Evolutionary conservation across 2,113 vertebrate genomes (phyloP), one percentile per base, ranked within the genome.

Genomic region (Megaceryle maxima): DNA sequence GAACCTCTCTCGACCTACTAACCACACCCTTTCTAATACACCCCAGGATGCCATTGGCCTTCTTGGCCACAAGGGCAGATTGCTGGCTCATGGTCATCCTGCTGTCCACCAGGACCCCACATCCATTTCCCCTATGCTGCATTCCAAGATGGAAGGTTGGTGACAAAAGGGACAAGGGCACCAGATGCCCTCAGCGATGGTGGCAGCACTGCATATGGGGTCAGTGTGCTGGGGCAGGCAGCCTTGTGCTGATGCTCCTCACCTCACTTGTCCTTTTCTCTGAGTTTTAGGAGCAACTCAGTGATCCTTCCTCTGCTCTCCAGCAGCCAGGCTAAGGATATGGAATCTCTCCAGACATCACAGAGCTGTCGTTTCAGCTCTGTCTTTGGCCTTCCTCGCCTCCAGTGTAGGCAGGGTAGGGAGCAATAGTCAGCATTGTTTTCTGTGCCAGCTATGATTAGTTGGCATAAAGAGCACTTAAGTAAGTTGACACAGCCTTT

Each of bases 141-240:
- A 24, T 13, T 50, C 48, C 43, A 53, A 91, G 46, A n/a, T 12
- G 10, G 19, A 68, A 85, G 33, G 8, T 0, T 79, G 50, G 22
- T n/a, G 26, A 64, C 39, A 15, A 48, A 60, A 67, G 5, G 5
- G 16, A 39, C 17, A 25, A 41, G 12, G 67, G 6, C 13, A 51
- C 3, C 9, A n/a, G 19, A 20, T 66, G 11, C 13, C 10, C 9
- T 78, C 28, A 63, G 17, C 35, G 26, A 3, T n/a, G n/a, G 29
- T 26, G 22, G 1, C 1, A 1, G 26, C 48, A 28, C 21, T 62
- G 15, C 1, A 0, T 39, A 20, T 6, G 10, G 11, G 21, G 11
- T 63, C 28, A 50, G 17, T 1, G 1, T 11, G 2, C 6, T 43
- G 17, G 11, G 11, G 25, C 44, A 81, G 21, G 6, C 19, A 62